Evolutionary conservation across 1,140 invertebrate species (phyloP).

Genomic region (Ladona fulva): DNA sequence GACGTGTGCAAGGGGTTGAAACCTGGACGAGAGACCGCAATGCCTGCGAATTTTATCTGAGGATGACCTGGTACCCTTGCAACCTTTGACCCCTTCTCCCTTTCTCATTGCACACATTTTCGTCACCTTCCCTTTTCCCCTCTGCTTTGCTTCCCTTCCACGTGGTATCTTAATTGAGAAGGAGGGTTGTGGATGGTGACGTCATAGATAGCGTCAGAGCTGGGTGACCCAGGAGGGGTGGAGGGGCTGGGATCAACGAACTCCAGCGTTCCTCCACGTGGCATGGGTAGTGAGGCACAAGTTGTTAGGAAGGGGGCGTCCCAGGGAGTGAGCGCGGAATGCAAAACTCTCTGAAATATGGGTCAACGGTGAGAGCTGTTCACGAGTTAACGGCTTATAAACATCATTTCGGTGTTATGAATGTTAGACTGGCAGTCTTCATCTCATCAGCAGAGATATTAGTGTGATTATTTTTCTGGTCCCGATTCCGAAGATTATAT

Average conservation of each 20-base stretch:
- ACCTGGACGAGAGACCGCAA: no score
- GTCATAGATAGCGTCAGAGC: not conserved
- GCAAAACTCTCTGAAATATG: not conserved
- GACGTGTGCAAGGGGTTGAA: no score
- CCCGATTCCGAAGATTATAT: no score
- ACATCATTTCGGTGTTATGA: no score
- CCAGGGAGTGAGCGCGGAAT: not conserved
- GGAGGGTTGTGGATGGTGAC: not conserved
- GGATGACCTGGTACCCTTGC: no score
- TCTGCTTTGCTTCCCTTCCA: not conserved
- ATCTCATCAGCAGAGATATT: no score
- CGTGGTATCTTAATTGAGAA: not conserved
- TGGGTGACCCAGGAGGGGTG: not conserved
- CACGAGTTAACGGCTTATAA: not conserved
- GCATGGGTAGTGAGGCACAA: not conserved
- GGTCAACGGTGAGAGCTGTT: not conserved
- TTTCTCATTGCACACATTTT: not conserved
- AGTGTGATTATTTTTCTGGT: no score
- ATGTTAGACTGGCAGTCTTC: no score
- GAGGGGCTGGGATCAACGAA: not conserved
- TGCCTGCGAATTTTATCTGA: no score
- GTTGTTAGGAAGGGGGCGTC: not conserved
- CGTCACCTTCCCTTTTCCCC: not conserved
- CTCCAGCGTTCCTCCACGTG: not conserved
- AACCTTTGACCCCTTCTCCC: not conserved